Evolutionary conservation across 2,888 invertebrate genomes (phyloP).

Genomic region (Reticulitermes lucifugus): DNA sequence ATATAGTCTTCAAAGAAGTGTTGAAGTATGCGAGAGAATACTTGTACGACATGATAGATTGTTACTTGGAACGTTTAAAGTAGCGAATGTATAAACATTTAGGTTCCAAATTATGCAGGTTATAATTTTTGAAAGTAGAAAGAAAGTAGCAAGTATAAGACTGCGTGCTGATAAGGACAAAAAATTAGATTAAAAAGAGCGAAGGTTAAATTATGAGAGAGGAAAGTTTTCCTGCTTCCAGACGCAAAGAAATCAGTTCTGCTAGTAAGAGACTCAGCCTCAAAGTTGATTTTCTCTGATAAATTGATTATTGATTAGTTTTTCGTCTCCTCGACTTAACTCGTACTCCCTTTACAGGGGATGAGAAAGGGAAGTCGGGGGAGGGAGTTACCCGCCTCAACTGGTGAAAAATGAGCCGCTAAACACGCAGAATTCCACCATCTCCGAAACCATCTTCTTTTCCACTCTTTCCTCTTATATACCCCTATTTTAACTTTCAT

Average conservation of each 20-base stretch:
- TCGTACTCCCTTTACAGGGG: slow-evolving; percentile 23
- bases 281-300: slow-evolving; percentile 58
- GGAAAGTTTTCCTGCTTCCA: neutral
- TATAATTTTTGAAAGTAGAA: too few species aligned
- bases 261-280: neutral
- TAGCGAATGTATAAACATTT: too few species aligned
- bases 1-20: too few species aligned
- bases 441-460: slow-evolving; percentile 21
- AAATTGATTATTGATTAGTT: slow-evolving; percentile 59
- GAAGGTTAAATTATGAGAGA: neutral
- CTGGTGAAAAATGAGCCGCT: slow-evolving; percentile 53
- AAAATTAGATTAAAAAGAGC: neutral
- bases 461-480: neutral
- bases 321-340: slow-evolving; percentile 25
- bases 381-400: slow-evolving; percentile 36
- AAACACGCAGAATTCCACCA: slow-evolving; percentile 48
- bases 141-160: neutral
- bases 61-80: too few species aligned
- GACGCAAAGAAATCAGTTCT: slow-evolving; percentile 28
- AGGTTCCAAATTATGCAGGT: too few species aligned
- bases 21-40: too few species aligned
- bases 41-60: too few species aligned
- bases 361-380: slow-evolving; percentile 19
- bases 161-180: neutral
- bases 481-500: slow-evolving; percentile 15